Conservation (phyloP, 2,797 vertebrate genomes). For the Gallirallus australis region DNA sequence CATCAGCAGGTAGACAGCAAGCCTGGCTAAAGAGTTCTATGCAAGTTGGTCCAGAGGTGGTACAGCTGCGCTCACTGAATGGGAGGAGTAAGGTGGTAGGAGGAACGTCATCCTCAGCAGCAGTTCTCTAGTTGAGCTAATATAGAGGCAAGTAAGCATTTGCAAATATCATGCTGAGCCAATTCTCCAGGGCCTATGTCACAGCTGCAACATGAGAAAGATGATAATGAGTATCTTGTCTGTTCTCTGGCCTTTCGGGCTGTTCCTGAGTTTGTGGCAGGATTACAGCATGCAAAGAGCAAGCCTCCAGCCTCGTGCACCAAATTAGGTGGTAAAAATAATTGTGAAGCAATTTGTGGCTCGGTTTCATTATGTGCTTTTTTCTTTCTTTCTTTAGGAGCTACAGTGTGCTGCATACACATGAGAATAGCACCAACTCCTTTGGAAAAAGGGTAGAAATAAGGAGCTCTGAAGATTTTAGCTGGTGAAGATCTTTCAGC, state of each 20-base stretch:
- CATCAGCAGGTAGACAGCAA: constrained; percentile 32
- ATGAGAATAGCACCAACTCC: neutral
- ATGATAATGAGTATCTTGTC: constrained; percentile 44
- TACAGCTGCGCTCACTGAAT: neutral
- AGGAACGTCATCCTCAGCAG: neutral
- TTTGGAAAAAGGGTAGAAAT: neutral
- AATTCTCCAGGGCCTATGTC: constrained; percentile 46
- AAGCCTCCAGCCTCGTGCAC: constrained; percentile 33
- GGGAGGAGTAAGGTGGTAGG: neutral
- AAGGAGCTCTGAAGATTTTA: neutral
- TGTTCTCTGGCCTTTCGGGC: neutral
- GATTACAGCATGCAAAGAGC: constrained; percentile 18
- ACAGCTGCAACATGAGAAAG: constrained; percentile 54
- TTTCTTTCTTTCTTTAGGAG: neutral
- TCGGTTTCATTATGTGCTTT: neutral
- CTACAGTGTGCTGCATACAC: neutral
- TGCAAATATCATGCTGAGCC: constrained; percentile 43
- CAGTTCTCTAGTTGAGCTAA: neutral
- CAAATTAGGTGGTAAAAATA: constrained; percentile 60
- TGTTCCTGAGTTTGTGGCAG: neutral
- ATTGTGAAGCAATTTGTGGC: constrained; percentile 50
- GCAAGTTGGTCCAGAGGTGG: constrained; percentile 18
- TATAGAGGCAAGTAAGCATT: neutral
- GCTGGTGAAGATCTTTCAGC: neutral
- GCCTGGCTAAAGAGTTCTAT: constrained; percentile 16